Base-by-base conservation (phyloP, 2,797 vertebrate genomes). In the Poecilia velifera region DNA sequence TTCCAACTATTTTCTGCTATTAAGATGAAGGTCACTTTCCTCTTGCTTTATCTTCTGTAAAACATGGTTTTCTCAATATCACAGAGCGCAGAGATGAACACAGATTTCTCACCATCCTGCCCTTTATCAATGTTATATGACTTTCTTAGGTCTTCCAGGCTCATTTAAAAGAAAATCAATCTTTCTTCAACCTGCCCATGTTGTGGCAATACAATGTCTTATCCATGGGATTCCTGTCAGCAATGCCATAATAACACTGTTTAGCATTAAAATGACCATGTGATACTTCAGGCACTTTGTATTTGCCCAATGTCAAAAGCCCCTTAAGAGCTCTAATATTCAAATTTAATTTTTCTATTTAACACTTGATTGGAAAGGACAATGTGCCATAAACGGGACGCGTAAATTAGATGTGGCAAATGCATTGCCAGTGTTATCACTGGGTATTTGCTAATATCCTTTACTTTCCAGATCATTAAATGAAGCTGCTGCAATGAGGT, bases 381-480 rank as follows among this genome's bases (percentile, higher is more conserved):
- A 84, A 55, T 47, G 64, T 53, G 55, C 55, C 79, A 72, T 80
- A 75, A 90, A 88, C 75, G 74, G 87, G 70, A 82, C 62, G 36
- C 76, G 74, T 49, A 78, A 80, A 87, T 84, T 79, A 76, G 84
- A 86, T 43, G 53, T 78, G 31, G 76, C 73, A 45, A 84, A 83
- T 72, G 77, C 66, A 79, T 72, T 76, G 76, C 51, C 76, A 43
- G 47, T 34, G 76, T 78, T 84, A 78, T 75, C 64, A 43, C 70
- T 74, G 72, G 51, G 73, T 86, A 83, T 87, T 84, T 87, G 80
- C 78, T 90, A 88, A 88, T 85, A 85, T 86, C 78, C 75, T 91
- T 87, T 89, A 90, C 86, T 91, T 91, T 91, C 75, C 85, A 90
- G 16, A 76, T 84, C 89, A 91, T 91, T 89, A 87, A 88, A 89